Percentiles rank a stretch among this genome's conserved stretches.
phyloP scores from a whole-genome alignment of 2,797 vertebrate species.

The Mus minutoides region DNA sequence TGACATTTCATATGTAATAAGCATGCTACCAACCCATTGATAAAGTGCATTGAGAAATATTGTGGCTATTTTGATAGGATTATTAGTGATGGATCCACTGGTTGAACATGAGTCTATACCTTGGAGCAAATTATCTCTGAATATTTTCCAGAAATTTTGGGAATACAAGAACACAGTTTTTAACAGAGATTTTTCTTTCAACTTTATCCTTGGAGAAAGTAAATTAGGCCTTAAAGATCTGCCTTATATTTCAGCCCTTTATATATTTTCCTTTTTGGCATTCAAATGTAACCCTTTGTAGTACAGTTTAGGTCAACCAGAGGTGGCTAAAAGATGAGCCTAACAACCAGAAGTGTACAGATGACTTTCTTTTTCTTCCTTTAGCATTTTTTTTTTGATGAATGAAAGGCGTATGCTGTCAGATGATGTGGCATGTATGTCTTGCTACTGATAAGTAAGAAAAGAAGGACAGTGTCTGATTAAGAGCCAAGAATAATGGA shows the following conservation, averaged over 20 bases:
- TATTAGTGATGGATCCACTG: neutral
- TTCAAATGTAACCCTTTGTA: neutral
- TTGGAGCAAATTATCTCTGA: neutral
- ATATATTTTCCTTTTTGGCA: neutral
- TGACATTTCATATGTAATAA: neutral
- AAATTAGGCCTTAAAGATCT: slow-evolving; percentile 44
- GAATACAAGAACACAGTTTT: neutral
- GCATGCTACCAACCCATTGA: neutral
- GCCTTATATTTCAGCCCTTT: slow-evolving; percentile 1
- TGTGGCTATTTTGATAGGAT: neutral
- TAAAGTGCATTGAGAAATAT: neutral
- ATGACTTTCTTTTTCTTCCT: neutral
- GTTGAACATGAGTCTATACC: neutral
- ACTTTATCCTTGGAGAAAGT: neutral
- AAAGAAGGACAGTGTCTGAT: neutral
- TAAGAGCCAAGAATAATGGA: neutral
- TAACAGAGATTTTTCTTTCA: neutral
- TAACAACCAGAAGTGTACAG: neutral
- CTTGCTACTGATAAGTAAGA: neutral
- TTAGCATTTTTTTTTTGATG: neutral
- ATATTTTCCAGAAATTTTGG: neutral
- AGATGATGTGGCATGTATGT: neutral
- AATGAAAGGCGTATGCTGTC: neutral
- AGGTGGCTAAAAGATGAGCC: neutral
- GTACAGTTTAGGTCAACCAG: neutral